Conservation (phyloP, 2,888 invertebrate genomes). For the Pogonocherus hispidulus region DNA sequence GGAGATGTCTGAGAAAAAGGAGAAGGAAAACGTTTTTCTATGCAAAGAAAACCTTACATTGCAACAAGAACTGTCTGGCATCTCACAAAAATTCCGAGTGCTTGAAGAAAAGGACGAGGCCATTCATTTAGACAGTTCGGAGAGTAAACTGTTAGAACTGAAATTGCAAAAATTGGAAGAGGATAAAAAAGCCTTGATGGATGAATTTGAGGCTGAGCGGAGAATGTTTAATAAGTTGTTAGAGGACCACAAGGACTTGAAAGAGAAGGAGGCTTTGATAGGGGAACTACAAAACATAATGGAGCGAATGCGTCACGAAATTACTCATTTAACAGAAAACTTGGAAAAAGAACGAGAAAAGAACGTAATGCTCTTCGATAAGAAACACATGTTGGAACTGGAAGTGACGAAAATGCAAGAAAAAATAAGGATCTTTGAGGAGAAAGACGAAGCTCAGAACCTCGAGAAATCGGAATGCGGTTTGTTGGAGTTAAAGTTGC, state of each 20-base stretch:
- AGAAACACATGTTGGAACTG: constrained; percentile 45
- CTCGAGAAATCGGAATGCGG: constrained; percentile 48
- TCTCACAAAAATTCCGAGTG: constrained; percentile 40
- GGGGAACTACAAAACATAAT: constrained; percentile 39
- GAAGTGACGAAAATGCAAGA: constrained; percentile 47
- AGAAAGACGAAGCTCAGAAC: constrained; percentile 46
- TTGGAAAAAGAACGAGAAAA: constrained; percentile 44
- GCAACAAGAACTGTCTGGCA: constrained; percentile 40
- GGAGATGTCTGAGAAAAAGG: constrained; percentile 47
- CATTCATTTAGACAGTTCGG: constrained; percentile 45
- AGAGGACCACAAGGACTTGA: constrained; percentile 42
- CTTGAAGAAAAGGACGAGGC: constrained; percentile 47
- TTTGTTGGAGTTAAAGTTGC: constrained; percentile 48
- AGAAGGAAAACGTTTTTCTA: constrained; percentile 46
- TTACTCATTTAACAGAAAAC: constrained; percentile 33
- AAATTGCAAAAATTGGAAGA: constrained; percentile 50
- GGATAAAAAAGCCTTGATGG: constrained; percentile 43
- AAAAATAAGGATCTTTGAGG: constrained; percentile 46
- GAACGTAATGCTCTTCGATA: constrained; percentile 35
- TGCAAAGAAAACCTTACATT: constrained; percentile 43
- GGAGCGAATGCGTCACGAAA: constrained; percentile 40
- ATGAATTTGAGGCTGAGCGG: constrained; percentile 47
- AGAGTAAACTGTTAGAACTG: constrained; percentile 43
- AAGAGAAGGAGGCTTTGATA: constrained; percentile 43
- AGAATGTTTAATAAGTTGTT: constrained; percentile 45